A percentile compares a stretch with the other conserved stretches of the same genome.
Evolutionary conservation across 2,888 invertebrate species (phyloP).

Genomic region (Drosophila antonietae): DNA sequence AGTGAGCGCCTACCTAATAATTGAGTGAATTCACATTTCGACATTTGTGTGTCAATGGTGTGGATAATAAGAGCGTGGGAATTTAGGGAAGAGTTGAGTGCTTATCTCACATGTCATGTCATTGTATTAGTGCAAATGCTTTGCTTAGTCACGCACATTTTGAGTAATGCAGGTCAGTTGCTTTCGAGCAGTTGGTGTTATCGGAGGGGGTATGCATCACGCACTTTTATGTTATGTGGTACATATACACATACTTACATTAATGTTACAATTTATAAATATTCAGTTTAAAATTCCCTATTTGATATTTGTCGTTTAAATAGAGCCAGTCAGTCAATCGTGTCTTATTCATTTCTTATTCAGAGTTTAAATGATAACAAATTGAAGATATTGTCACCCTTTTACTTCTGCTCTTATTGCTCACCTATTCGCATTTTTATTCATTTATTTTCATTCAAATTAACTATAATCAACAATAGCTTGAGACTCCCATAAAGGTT

Average conservation of each 20-base stretch:
- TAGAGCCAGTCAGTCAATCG: too few species aligned
- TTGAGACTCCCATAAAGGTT: background rate
- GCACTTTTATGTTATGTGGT: background rate
- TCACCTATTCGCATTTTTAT: background rate
- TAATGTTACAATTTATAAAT: background rate
- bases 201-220: too few species aligned
- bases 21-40: background rate
- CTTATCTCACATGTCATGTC: background rate
- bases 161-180: background rate
- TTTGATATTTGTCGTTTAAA: background rate
- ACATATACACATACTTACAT: too few species aligned
- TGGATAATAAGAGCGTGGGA: conserved; percentile 1
- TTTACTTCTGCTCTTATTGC: background rate
- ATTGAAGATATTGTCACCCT: background rate
- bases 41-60: background rate
- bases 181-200: background rate
- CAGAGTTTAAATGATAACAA: background rate
- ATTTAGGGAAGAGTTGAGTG: background rate
- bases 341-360: background rate
- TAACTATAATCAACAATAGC: background rate
- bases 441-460: background rate
- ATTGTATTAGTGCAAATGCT: background rate
- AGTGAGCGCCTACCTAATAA: background rate
- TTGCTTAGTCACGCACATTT: background rate
- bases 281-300: too few species aligned